These are phyloP conservation scores for Mamestra brassicae DNA, from an alignment of 2,888 invertebrate genomes.

Conservation along the genomic window DNA sequence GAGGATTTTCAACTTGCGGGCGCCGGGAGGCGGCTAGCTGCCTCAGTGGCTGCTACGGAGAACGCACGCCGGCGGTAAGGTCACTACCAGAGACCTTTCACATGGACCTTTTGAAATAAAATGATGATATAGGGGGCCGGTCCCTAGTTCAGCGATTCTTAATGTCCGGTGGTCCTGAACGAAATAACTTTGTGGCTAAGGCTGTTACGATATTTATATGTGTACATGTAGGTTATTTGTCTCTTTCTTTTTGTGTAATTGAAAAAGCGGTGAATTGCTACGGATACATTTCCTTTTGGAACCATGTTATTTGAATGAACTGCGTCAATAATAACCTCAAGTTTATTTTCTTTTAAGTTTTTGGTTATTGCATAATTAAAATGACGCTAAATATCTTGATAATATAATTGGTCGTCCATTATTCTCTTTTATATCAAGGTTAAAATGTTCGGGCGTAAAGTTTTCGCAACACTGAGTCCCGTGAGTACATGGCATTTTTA, in stretches of 20 bases:
- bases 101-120: slow-evolving; percentile 51
- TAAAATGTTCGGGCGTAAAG: too few relatives aligned
- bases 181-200: not conserved
- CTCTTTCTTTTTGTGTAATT: not conserved
- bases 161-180: not conserved
- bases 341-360: not conserved
- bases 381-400: not conserved
- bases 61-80: slow-evolving; percentile 95
- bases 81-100: slow-evolving; percentile 70
- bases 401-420: not conserved
- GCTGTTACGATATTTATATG: not conserved
- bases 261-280: not conserved
- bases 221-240: not conserved
- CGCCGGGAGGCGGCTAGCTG: slow-evolving; percentile 92
- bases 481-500: not conserved
- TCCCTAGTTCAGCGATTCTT: slow-evolving; percentile 5
- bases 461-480: not conserved
- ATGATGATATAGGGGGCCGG: slow-evolving; percentile 16
- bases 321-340: not conserved
- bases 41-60: slow-evolving; percentile 93
- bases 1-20: slow-evolving; percentile 91
- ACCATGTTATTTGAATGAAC: not conserved
- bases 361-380: not conserved
- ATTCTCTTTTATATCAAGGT: not conserved
- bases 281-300: slow-evolving; percentile 1